Conservation (phyloP, 2,888 invertebrate genomes). For the Myopa tessellatipennis region DNA sequence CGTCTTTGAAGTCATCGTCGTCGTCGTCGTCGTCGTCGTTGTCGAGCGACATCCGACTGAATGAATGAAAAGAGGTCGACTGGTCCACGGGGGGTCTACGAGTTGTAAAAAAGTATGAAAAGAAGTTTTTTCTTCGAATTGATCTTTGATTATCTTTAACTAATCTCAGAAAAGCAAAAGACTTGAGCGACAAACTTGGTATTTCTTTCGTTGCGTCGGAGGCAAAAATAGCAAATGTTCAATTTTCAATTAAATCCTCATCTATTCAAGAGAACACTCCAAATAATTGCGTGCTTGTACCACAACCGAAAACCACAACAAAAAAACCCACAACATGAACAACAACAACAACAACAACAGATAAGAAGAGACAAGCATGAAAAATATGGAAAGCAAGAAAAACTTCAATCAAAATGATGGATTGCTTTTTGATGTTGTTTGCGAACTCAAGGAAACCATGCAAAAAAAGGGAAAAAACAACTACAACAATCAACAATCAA, state of each 20-base stretch:
- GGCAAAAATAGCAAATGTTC: too few relatives aligned
- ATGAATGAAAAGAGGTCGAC: background rate
- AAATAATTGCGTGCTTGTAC: too few relatives aligned
- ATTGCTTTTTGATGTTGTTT: constrained; percentile 58
- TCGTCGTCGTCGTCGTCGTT: too few relatives aligned
- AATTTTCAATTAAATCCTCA: too few relatives aligned
- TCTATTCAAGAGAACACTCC: too few relatives aligned
- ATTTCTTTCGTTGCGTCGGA: too few relatives aligned
- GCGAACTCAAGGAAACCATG: background rate
- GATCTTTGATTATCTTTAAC: background rate
- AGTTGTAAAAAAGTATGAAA: background rate
- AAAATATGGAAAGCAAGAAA: constrained; percentile 37
- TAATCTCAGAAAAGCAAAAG: background rate
- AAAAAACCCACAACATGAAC: too few relatives aligned
- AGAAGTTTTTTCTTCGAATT: background rate
- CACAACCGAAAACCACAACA: too few relatives aligned
- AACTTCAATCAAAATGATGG: constrained; percentile 64
- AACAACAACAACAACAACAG: background rate
- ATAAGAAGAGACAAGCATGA: constrained; percentile 21
- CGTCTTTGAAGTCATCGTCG: background rate
- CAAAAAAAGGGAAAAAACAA: constrained; percentile 26
- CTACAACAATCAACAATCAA: constrained; percentile 19
- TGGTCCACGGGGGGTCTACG: background rate
- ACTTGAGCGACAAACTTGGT: constrained; percentile 5
- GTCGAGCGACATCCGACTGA: background rate